Percentiles rank a stretch among this genome's conserved stretches.
These are phyloP conservation scores for Corythoichthys intestinalis DNA, from an alignment of 2,113 vertebrate species.

Conservation along the genomic window DNA sequence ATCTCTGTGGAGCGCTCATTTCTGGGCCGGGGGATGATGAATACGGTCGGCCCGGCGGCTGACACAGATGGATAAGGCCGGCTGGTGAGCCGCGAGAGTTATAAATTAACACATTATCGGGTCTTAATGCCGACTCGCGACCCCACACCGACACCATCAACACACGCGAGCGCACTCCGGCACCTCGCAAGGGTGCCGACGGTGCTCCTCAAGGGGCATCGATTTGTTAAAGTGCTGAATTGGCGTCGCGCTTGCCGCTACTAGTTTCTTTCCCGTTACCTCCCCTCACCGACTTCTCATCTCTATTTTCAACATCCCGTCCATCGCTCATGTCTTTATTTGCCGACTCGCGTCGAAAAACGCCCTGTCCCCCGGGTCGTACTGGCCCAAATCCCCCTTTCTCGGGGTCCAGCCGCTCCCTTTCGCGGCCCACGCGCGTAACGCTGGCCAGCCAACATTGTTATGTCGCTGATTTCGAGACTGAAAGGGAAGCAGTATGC, in stretches of 20 bases:
- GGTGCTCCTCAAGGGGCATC: conserved; percentile 98
- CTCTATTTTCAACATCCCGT: conserved; percentile 59
- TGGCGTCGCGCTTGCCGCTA: conserved; percentile 91
- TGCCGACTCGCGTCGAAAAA: not conserved
- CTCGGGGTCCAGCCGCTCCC: conserved; percentile 57
- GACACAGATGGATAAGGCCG: conserved; percentile 98
- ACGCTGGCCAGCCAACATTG: conserved; percentile 61
- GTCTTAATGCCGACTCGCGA: conserved; percentile 94
- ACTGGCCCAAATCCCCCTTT: conserved; percentile 21
- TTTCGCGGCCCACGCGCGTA: conserved; percentile 48
- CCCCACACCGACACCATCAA: conserved; percentile 56
- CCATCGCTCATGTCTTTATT: conserved; percentile 15
- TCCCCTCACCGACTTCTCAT: conserved; percentile 19
- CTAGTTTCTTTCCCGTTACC: conserved; percentile 33
- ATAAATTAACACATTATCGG: conserved; percentile 99
- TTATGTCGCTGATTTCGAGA: conserved; percentile 61
- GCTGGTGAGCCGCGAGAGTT: conserved; percentile 88
- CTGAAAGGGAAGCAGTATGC: conserved; percentile 52
- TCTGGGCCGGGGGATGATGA: conserved; percentile 82
- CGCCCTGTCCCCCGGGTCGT: conserved; percentile 24
- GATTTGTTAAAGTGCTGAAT: conserved; percentile 99
- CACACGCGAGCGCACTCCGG: conserved; percentile 58
- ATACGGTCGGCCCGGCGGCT: conserved; percentile 86
- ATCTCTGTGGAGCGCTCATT: conserved; percentile 57
- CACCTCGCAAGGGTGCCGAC: conserved; percentile 79